phyloP scores from a whole-genome alignment of 2,113 vertebrate species.

The Calypte anna region DNA sequence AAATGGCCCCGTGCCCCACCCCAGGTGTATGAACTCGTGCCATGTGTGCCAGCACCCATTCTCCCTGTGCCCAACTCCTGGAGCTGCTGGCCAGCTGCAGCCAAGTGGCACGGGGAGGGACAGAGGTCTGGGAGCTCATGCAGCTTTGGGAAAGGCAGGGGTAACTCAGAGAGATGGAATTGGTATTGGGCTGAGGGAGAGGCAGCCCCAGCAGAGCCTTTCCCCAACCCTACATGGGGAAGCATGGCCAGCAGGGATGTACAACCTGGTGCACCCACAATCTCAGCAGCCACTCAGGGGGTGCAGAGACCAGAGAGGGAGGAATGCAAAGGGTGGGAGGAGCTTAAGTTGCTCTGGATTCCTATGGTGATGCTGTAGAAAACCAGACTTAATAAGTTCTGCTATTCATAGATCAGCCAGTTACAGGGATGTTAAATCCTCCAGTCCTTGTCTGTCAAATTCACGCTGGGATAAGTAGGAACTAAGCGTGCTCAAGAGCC shows the following conservation, averaged over 20 bases:
- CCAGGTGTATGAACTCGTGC: fast-evolving
- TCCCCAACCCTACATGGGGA: fast-evolving
- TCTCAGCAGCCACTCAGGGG: not conserved
- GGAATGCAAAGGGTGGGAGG: not conserved
- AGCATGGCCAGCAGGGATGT: not conserved
- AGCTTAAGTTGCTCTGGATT: not conserved
- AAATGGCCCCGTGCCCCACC: not conserved
- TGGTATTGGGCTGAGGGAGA: not conserved
- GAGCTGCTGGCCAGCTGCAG: not conserved
- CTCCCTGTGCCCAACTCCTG: not conserved
- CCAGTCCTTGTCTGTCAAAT: slow-evolving; percentile 10
- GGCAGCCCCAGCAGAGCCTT: not conserved
- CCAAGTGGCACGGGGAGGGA: fast-evolving
- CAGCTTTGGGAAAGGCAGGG: not conserved
- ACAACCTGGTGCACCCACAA: fast-evolving
- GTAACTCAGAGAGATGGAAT: not conserved
- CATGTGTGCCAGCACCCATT: fast-evolving
- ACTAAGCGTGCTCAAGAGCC: not conserved
- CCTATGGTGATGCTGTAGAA: not conserved
- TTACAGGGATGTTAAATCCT: slow-evolving; percentile 25
- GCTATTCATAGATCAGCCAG: not conserved
- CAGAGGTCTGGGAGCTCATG: not conserved
- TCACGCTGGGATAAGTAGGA: slow-evolving; percentile 14
- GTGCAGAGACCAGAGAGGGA: not conserved
- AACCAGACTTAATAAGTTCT: slow-evolving; percentile 6